Conservation (phyloP, 2,888 invertebrate genomes). For the Stenotaenia linearis region DNA sequence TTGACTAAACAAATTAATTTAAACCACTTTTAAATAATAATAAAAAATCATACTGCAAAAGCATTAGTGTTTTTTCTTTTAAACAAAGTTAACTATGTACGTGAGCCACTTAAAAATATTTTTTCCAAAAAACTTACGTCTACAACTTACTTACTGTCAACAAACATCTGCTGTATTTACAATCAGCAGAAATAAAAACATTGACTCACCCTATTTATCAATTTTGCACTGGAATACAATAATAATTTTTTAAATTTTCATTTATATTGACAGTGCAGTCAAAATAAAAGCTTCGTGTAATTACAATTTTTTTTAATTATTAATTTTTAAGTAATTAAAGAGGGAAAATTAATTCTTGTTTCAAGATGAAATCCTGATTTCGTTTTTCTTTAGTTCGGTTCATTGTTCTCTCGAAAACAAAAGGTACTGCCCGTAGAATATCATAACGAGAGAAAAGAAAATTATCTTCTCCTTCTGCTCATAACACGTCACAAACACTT, state of each 20-base stretch:
- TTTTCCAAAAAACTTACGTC: slow-evolving; percentile 2
- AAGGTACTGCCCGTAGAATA: slow-evolving; percentile 16
- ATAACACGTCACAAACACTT: slow-evolving; percentile 16
- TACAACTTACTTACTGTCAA: slow-evolving; percentile 24
- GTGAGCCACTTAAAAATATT: slow-evolving; percentile 11
- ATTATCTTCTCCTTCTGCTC: not conserved
- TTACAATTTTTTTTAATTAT: slow-evolving; percentile 1
- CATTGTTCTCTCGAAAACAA: not conserved
- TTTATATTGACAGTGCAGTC: slow-evolving; percentile 13
- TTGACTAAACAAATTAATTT: not conserved
- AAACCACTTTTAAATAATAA: not conserved
- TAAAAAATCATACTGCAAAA: not conserved
- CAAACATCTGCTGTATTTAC: slow-evolving; percentile 22
- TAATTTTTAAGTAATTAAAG: not conserved
- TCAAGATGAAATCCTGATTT: not conserved
- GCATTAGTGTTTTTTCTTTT: not conserved
- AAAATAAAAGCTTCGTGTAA: slow-evolving; percentile 14
- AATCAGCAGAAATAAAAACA: slow-evolving; percentile 21
- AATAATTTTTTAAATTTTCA: not conserved
- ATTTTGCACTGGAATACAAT: slow-evolving; percentile 6
- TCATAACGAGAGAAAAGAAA: not conserved
- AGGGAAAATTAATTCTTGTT: not conserved
- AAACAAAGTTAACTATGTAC: slow-evolving; percentile 12
- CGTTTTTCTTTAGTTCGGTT: not conserved
- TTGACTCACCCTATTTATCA: slow-evolving; percentile 19